These are phyloP conservation scores for Neuroterus valhalla DNA, from an alignment of 1,140 invertebrate genomes.

Conservation along the genomic window DNA sequence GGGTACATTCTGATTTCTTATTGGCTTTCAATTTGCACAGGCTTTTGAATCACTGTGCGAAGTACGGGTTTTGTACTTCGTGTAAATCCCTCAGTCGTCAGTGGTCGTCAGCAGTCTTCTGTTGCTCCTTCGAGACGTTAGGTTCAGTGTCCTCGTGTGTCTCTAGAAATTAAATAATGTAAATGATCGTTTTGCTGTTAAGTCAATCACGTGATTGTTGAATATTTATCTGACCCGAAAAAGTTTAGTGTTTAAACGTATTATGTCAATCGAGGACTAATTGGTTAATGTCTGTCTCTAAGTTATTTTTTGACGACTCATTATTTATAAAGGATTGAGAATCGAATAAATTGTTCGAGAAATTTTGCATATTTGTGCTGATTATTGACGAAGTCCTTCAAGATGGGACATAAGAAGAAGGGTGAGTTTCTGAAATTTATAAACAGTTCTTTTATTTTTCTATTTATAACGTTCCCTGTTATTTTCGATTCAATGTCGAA, in stretches of 20 bases:
- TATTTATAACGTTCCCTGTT: too few species aligned
- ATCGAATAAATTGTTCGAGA: too few species aligned
- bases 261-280: too few species aligned
- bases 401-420: slow-evolving; percentile 48
- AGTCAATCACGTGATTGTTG: neutral
- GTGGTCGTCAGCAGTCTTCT: too few species aligned
- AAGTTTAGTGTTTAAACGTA: neutral
- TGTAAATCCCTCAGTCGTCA: slow-evolving; percentile 3
- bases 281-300: too few species aligned
- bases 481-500: too few species aligned
- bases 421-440: slow-evolving; percentile 36
- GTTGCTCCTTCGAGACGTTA: slow-evolving; percentile 18
- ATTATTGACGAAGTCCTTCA: slow-evolving; percentile 17
- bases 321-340: too few species aligned
- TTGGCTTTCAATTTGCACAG: neutral
- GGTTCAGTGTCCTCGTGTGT: slow-evolving; percentile 22
- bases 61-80: slow-evolving; percentile 6
- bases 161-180: slow-evolving; percentile 23
- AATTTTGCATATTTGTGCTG: too few species aligned
- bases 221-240: slow-evolving; percentile 19
- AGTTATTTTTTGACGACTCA: too few species aligned
- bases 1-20: neutral
- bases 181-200: neutral
- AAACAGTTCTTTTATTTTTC: too few species aligned
- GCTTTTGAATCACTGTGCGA: neutral